A percentile compares a stretch with the other conserved stretches of the same genome.
Conservation (phyloP, 2,888 invertebrate genomes). For the Desoria tigrina region DNA sequence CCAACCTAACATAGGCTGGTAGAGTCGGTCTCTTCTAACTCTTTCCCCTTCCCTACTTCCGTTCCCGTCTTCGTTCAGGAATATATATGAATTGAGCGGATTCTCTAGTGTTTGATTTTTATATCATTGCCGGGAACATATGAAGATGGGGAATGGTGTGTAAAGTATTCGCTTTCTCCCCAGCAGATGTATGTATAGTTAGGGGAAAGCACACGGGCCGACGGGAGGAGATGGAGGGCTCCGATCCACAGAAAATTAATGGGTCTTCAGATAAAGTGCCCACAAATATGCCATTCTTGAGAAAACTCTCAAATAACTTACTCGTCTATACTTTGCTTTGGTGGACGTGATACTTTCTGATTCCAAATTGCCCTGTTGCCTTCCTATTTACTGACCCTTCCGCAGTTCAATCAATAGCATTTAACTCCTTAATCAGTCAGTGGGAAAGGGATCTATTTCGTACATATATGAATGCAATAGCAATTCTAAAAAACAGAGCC, state of each 20-base stretch:
- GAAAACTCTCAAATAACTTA: slow-evolving; percentile 12
- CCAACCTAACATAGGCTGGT: no score
- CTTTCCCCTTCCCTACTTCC: neutral
- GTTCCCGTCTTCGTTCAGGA: neutral
- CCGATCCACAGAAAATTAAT: slow-evolving; percentile 27
- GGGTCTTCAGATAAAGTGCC: slow-evolving; percentile 35
- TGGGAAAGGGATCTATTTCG: no score
- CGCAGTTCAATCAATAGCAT: no score
- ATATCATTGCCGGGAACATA: neutral
- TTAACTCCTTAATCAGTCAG: no score
- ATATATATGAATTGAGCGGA: no score
- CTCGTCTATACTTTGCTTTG: neutral
- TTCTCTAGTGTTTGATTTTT: no score
- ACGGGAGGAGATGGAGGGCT: slow-evolving; percentile 23
- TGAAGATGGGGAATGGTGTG: neutral
- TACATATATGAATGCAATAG: no score
- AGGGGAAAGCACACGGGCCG: neutral
- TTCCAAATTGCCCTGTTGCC: slow-evolving; percentile 3
- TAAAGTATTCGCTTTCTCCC: neutral
- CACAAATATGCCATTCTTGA: slow-evolving; percentile 37
- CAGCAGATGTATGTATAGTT: neutral
- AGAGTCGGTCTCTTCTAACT: neutral
- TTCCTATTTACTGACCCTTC: no score
- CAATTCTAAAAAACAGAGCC: no score
- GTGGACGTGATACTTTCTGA: neutral